Conservation (phyloP, 2,888 invertebrate genomes). For the Melitaea athalia region DNA sequence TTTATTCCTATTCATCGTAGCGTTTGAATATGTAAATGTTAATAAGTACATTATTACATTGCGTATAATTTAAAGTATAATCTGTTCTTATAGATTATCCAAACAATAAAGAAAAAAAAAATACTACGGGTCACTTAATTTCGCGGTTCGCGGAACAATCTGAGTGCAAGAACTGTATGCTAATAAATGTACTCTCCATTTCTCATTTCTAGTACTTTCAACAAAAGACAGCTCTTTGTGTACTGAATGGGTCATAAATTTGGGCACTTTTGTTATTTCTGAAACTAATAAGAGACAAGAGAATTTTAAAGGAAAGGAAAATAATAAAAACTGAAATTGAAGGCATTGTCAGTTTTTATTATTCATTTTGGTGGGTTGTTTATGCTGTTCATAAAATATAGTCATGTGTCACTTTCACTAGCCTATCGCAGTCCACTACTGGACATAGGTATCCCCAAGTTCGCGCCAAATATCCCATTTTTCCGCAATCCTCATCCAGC, state of each 20-base stretch:
- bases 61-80: too few species aligned
- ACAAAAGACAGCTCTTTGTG: slow-evolving; percentile 30
- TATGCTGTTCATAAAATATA: neutral
- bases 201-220: slow-evolving; percentile 28
- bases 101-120: neutral
- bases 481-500: too few species aligned
- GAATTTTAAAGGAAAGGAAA: slow-evolving; percentile 6
- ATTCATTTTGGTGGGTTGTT: neutral
- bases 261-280: slow-evolving; percentile 26
- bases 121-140: slow-evolving; percentile 4
- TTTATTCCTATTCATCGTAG: too few species aligned
- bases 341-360: neutral
- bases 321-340: too few species aligned
- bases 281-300: slow-evolving; percentile 11
- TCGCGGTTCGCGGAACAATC: slow-evolving; percentile 7
- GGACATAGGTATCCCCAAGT: too few species aligned
- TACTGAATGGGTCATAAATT: slow-evolving; percentile 29
- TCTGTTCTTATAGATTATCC: too few species aligned
- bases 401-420: too few species aligned
- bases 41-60: too few species aligned
- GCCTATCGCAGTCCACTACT: too few species aligned
- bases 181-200: slow-evolving; percentile 21
- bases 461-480: too few species aligned
- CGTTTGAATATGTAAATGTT: too few species aligned
- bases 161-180: slow-evolving; percentile 20